phyloP scores from a whole-genome alignment of 2,888 invertebrate species.

The Stenolophus ochropezus region DNA sequence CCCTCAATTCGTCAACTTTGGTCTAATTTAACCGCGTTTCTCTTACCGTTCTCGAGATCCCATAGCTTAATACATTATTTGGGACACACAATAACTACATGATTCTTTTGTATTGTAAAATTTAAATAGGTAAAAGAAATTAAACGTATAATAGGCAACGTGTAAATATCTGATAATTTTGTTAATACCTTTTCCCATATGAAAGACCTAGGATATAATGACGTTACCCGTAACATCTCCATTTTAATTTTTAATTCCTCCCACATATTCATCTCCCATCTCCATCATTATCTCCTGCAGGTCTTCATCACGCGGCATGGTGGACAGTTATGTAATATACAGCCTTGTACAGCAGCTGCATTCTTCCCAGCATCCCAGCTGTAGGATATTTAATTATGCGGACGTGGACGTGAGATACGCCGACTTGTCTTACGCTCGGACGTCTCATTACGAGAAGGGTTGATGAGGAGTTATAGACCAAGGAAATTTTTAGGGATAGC shows the following conservation, averaged over 20 bases:
- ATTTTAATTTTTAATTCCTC: neutral
- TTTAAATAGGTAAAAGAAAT: too few species aligned
- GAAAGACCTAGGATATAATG: neutral
- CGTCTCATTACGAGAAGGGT: slow-evolving; percentile 34
- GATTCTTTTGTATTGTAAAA: too few species aligned
- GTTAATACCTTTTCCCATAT: neutral
- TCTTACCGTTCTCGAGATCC: too few species aligned
- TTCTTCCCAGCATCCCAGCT: too few species aligned
- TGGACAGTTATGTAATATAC: slow-evolving; percentile 56
- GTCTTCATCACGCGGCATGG: neutral
- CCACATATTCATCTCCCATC: neutral
- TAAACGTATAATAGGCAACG: too few species aligned
- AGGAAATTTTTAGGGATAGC: neutral
- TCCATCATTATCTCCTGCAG: neutral
- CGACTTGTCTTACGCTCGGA: neutral
- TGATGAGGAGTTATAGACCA: slow-evolving; percentile 37
- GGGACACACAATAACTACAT: too few species aligned
- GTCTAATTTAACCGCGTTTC: too few species aligned
- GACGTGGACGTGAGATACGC: neutral
- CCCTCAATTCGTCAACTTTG: too few species aligned
- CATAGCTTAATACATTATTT: too few species aligned
- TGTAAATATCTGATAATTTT: neutral
- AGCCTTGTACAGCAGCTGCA: slow-evolving; percentile 46
- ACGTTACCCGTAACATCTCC: neutral
- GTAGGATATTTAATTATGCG: neutral